Evolutionary conservation across 2,797 vertebrate species (phyloP).

Genomic region (Acipenser oxyrinchus): DNA sequence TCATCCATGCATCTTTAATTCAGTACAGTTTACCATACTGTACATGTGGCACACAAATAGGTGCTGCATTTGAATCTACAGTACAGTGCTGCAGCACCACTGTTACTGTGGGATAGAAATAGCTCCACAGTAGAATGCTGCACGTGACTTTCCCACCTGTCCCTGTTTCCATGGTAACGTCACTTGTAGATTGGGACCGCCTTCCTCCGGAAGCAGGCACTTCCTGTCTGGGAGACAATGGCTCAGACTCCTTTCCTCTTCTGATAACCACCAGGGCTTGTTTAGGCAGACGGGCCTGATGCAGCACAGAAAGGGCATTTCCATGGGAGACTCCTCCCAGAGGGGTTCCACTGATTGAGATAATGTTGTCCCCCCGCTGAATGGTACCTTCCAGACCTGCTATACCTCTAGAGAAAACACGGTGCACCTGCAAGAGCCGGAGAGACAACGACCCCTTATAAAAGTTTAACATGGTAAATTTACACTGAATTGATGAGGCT

Average conservation of each 20-base stretch:
- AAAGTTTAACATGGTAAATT: no score
- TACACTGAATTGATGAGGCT: no score
- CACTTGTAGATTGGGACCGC: conserved; percentile 37
- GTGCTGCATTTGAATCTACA: no score
- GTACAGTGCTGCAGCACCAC: no score
- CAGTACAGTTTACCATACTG: no score
- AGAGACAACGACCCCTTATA: background rate
- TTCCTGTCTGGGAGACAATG: conserved; percentile 39
- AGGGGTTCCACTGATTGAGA: conserved; percentile 74
- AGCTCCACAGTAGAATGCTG: no score
- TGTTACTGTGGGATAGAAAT: no score
- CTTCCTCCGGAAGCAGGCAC: conserved; percentile 33
- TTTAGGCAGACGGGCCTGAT: conserved; percentile 68
- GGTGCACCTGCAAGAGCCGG: conserved; percentile 69
- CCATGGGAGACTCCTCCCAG: conserved; percentile 67
- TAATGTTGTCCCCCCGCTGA: conserved; percentile 69
- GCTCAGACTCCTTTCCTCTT: conserved; percentile 50
- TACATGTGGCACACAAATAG: no score
- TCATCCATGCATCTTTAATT: no score
- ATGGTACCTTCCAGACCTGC: conserved; percentile 77
- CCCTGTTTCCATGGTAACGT: conserved; percentile 41
- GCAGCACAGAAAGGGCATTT: conserved; percentile 73
- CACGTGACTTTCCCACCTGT: conserved; percentile 53
- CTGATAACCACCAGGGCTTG: conserved; percentile 68
- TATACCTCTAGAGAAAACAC: conserved; percentile 79